Evolutionary conservation across 2,797 vertebrate genomes (phyloP).

Genomic region (Rachycentron canadum): DNA sequence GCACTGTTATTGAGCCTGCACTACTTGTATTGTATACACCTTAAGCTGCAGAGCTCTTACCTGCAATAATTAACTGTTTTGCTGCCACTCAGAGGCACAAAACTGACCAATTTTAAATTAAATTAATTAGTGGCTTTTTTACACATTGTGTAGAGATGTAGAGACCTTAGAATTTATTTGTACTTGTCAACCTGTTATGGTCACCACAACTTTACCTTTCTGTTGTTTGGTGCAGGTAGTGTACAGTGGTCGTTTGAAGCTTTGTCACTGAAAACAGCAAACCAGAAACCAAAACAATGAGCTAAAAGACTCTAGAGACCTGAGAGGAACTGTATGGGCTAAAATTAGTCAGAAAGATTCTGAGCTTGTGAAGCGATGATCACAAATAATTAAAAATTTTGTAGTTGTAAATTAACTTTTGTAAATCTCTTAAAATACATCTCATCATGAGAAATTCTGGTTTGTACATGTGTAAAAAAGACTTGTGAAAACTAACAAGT

Average conservation of each 20-base stretch:
- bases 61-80: background rate
- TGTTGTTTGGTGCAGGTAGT: background rate
- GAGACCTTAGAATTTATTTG: background rate
- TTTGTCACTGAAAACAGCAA: background rate
- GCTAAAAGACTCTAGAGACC: background rate
- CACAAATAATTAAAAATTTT: too few relatives aligned
- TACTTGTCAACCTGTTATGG: background rate
- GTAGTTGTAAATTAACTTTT: too few relatives aligned
- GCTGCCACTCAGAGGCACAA: background rate
- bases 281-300: conserved; percentile 2
- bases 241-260: background rate
- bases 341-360: too few relatives aligned
- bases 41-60: background rate
- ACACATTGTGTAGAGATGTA: background rate
- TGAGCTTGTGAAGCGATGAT: too few relatives aligned
- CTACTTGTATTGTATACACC: background rate
- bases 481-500: background rate
- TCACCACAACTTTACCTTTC: background rate
- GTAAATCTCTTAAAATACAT: background rate
- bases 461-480: too few relatives aligned
- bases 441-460: too few relatives aligned
- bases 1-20: background rate
- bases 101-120: background rate
- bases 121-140: background rate
- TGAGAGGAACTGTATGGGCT: background rate